Evolutionary conservation across 2,797 vertebrate genomes (phyloP).

Genomic region (Neoniphon sammara): DNA sequence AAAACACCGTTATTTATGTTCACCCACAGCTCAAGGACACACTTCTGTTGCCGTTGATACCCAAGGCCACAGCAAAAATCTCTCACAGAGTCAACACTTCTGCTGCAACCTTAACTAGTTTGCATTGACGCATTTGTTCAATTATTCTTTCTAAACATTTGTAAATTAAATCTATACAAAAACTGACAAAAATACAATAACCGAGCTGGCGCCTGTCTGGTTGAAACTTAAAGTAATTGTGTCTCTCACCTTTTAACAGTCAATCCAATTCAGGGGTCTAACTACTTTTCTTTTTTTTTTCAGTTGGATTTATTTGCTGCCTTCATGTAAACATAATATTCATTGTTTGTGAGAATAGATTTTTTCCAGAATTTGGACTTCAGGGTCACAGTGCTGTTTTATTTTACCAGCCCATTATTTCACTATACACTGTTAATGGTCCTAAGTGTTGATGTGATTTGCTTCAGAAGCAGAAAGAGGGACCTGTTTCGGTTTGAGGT

Average conservation of each 20-base stretch:
- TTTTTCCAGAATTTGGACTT: constrained; percentile 54
- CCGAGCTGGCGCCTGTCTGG: constrained; percentile 44
- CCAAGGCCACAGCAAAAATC: constrained; percentile 58
- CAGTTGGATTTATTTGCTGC: constrained; percentile 27
- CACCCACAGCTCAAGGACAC: constrained; percentile 76
- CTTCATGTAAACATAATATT: constrained; percentile 69
- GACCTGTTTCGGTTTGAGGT: constrained; percentile 28
- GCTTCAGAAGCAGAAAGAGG: constrained; percentile 56
- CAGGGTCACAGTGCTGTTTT: constrained; percentile 54
- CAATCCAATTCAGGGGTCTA: constrained; percentile 33
- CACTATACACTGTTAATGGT: constrained; percentile 60
- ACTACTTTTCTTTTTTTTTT: constrained; percentile 22
- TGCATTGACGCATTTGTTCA: background rate
- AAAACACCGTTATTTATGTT: constrained; percentile 65
- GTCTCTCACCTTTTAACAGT: constrained; percentile 53
- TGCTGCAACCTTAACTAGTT: constrained; percentile 22
- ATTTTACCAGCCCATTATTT: constrained; percentile 43
- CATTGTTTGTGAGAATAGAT: constrained; percentile 57
- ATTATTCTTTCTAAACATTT: constrained; percentile 12
- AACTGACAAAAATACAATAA: constrained; percentile 47
- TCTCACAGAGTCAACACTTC: constrained; percentile 40
- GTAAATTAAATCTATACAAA: constrained; percentile 45
- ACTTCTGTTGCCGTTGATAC: constrained; percentile 43
- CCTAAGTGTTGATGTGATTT: constrained; percentile 63
- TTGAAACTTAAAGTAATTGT: constrained; percentile 55